Base-by-base conservation (phyloP, 2,888 invertebrate species). In the Andrena fulva region DNA sequence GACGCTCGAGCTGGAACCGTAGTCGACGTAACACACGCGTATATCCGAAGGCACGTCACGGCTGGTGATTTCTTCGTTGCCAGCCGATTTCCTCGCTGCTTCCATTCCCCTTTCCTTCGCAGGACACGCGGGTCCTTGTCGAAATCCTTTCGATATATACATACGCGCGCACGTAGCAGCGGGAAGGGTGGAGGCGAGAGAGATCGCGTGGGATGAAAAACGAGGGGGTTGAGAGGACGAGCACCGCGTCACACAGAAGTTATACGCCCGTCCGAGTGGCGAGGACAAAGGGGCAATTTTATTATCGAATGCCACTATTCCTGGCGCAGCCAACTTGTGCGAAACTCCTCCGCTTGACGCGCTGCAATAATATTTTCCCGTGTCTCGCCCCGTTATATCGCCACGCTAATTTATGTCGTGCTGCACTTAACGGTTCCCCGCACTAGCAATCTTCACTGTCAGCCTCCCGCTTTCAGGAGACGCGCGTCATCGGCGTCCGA, bases 301-400 rank as follows among this genome's bases (percentile, higher is more conserved):
- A 91, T 91, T 91, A 90, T 88, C 84, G 87, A 90, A 85, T 86
- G 86, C 68, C 79, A 73, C 64, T 74, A 77, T 79, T 80, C 85
- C 69, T 73, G 72, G 29, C 42, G 42, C 35, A 71, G 20, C 67
- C 16, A 20, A 24, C 56, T 68, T 67, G 66, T 75, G 79, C 77
- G 80, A 83, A 78, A 63, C 74, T 79, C 35, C 76, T 64, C 63
- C 71, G 50, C 60, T 56, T 78, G 74, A 71, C 74, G 75, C 77
- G 79, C 27, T 84, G 87, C 82, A 89, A 91, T 89, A 92, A 92
- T 92, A 92, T 92, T 92, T 92, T 90, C 86, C 73, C 85, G 80
- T 84, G 81, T 77, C 87, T 70, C 72, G 42, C 50, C 16, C 59
- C 75, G 75, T 79, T 66, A 66, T 79, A 76, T 77, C 63, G 82